phyloP scores from a whole-genome alignment of 2,888 invertebrate genomes.

The Microchrysa polita region DNA sequence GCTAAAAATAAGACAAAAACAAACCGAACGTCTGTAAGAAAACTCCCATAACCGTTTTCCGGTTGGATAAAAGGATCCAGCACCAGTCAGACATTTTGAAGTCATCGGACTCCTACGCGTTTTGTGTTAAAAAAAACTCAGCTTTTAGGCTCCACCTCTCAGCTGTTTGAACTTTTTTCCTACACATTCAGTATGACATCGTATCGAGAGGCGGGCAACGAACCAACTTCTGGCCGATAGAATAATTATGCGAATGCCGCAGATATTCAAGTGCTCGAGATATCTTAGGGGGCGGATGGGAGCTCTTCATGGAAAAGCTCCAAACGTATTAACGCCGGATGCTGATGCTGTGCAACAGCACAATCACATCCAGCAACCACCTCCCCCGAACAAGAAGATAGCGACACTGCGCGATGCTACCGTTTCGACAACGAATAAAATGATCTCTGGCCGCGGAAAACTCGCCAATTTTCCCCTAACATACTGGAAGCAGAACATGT shows the following conservation, averaged over 20 bases:
- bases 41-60: slow-evolving; percentile 23
- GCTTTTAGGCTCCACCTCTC: slow-evolving; percentile 26
- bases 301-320: slow-evolving; percentile 23
- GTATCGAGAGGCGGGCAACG: slow-evolving; percentile 15
- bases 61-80: slow-evolving; percentile 17
- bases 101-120: slow-evolving; percentile 2
- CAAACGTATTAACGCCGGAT: not conserved
- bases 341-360: slow-evolving; percentile 12
- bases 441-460: slow-evolving; percentile 22
- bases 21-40: not conserved
- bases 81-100: slow-evolving; percentile 27
- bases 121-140: not conserved
- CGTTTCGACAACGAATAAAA: slow-evolving; percentile 20
- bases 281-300: slow-evolving; percentile 32
- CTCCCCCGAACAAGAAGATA: not conserved
- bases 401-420: not conserved
- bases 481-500: slow-evolving; percentile 36
- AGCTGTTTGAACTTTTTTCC: too few relatives aligned
- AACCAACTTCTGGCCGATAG: not conserved
- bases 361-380: too few relatives aligned
- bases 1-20: too few relatives aligned
- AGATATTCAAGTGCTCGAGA: not conserved
- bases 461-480: slow-evolving; percentile 7
- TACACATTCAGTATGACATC: slow-evolving; percentile 16
- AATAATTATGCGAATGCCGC: not conserved